Evolutionary conservation across 2,113 vertebrate species (phyloP), one percentile per base, ranked within the genome.

Genomic region (Ibidorhyncha struthersii): DNA sequence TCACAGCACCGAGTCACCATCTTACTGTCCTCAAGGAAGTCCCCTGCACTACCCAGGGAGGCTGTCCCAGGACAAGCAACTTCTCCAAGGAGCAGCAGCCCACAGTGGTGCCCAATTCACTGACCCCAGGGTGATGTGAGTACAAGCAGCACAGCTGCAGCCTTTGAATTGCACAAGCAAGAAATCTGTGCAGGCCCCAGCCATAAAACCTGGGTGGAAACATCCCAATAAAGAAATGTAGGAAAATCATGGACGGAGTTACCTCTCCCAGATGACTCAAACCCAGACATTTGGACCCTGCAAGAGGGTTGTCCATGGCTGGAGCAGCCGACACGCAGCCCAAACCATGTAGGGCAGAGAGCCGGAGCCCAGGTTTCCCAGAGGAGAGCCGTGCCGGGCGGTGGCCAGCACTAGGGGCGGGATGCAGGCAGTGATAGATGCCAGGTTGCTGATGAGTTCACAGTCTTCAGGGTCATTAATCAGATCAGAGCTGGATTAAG

Each of bases 401-500:
- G 30, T 89, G 69, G 72, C 89, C 38, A 7, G 43, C 89, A 72
- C 65, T 90, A 95, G 86, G 95, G 96, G 91, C 7, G 93, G 86
- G 86, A 94, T 49, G 36, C 86, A 90, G 49, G 56, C 84, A 59
- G 89, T 97, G 97, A 98, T 96, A 89, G 92, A 98, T 98, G 80
- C 92, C 62, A 73, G 70, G 58, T 67, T 89, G 50, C 95, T 97
- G 97, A 97, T 97, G 97, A 98, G 97, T 96, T 98, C 97, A 97
- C 89, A 94, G 85, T 93, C 95, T 94, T 89, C 55, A 59, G 77
- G 62, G 80, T 82, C 80, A 65, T 98, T 96, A 98, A 97, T 98
- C 97, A 97, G 93, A 92, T 86, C 96, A 79, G 86, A 97, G 96
- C 94, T 97, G 96, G 95, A 98, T 97, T 97, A 96, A 97, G 97